Evolutionary conservation across 1,140 invertebrate genomes (phyloP), one percentile per base, ranked within the genome.

Genomic region (Brachionus asplanchnoidis): DNA sequence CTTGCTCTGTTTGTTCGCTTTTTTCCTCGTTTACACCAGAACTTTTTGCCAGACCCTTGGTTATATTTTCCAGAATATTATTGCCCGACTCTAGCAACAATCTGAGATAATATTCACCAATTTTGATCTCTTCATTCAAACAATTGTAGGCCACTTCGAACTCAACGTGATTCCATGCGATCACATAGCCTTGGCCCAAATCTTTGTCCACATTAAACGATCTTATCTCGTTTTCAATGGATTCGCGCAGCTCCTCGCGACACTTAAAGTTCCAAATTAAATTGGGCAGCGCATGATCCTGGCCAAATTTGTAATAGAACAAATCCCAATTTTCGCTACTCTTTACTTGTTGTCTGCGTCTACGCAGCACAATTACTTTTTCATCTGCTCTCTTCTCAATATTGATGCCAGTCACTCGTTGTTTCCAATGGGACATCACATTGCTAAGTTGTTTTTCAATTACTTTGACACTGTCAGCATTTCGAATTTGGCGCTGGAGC

Each of bases 231-330:
- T 95, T 96, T 88, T 99, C 96, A 65, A 99, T 91, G 1, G 95
- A 94, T 88, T 95, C 94, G 85, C 95, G 91, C 46, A 99, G 90
- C 89, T 99, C 97, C 90, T 99, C 97, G 77, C 97, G 91, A 1
- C 97, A 99, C 93, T 96, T 97, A 87, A 97, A 96, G 91, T 99
- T 99, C 97, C 97, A 99, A 87, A 99, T 97, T 7, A 99, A 92
- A 91, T 99, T 97, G 5, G 97, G 95, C 88, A 97, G 92, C 36
- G 95, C 93, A 89, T 99, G 97, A 91, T 99, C 96, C 88, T 94
- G 92, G 88, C 93, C 93, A 90, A 99, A 99, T 89, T 96, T 94
- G 88, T 96, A 96, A 89, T 97, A 99, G 91, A 99, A 97, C 75
- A 97, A 91, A 44, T 88, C 88, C 91, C 91, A 91, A 91, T 99